These are phyloP conservation scores for Lasius platythorax DNA, from an alignment of 2,888 invertebrate species.

Conservation along the genomic window DNA sequence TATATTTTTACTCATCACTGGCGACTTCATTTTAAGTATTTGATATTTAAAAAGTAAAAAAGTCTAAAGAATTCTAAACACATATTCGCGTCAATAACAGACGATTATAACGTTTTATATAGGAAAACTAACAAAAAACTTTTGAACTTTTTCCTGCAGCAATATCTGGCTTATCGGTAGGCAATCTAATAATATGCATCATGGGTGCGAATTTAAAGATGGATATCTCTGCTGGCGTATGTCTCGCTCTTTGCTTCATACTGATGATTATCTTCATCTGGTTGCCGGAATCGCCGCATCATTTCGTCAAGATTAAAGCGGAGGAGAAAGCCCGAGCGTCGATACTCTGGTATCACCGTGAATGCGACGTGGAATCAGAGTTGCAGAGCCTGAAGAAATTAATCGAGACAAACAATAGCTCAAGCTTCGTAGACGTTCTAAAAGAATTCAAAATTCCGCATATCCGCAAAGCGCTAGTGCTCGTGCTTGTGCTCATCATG, in stretches of 20 bases:
- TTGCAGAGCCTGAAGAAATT: constrained; percentile 75
- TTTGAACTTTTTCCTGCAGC: constrained; percentile 4
- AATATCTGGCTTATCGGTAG: constrained; percentile 77
- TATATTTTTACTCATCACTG: no score
- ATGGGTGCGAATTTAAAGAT: constrained; percentile 80
- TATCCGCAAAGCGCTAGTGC: constrained; percentile 74
- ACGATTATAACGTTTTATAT: not conserved
- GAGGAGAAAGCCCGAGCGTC: constrained; percentile 75
- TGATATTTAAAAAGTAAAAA: not conserved
- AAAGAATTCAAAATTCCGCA: constrained; percentile 63
- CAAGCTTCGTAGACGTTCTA: constrained; percentile 53
- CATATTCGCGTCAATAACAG: not conserved
- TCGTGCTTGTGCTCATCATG: constrained; percentile 75
- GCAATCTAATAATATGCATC: constrained; percentile 78
- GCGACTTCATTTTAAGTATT: no score
- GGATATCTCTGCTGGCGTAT: constrained; percentile 70
- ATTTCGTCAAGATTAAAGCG: constrained; percentile 69
- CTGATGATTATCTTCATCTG: constrained; percentile 74
- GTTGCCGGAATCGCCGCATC: constrained; percentile 82
- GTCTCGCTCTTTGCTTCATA: constrained; percentile 71
- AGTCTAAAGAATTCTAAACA: not conserved
- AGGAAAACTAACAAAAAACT: not conserved
- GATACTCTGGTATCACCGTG: constrained; percentile 78
- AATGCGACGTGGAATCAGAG: constrained; percentile 74
- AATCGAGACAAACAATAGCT: constrained; percentile 64